A percentile compares a stretch with the other conserved stretches of the same genome.
These are phyloP conservation scores for Porites cylindrica DNA, from an alignment of 92 coral and sea anemone species.

Conservation along the genomic window DNA sequence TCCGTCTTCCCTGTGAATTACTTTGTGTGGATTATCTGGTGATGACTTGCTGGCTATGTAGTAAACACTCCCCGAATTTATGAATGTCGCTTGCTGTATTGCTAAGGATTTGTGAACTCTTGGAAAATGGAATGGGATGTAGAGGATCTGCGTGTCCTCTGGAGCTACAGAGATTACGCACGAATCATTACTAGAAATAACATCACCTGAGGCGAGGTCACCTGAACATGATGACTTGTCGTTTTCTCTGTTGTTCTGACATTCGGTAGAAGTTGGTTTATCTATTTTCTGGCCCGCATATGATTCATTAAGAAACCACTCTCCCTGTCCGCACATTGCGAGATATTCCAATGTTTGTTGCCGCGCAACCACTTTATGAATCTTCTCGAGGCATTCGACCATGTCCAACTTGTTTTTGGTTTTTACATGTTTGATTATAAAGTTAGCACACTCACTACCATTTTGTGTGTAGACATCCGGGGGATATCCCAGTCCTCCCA, in stretches of 20 bases:
- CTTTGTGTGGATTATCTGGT: constrained; percentile 15
- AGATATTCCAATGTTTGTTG: constrained; percentile 11
- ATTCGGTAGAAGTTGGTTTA: neutral
- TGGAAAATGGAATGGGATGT: neutral
- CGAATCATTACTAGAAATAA: no score
- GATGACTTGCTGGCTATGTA: constrained; percentile 23
- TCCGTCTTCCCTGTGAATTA: constrained; percentile 7
- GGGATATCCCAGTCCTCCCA: constrained; percentile 11
- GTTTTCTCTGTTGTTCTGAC: neutral
- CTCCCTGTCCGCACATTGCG: constrained; percentile 13
- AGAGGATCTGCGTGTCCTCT: constrained; percentile 12
- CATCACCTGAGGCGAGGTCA: neutral
- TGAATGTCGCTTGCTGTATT: constrained; percentile 4
- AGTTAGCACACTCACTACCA: constrained; percentile 18
- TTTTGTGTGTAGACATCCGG: neutral
- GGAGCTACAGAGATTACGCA: neutral
- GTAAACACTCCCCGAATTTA: neutral
- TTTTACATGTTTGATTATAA: neutral
- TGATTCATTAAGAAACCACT: neutral
- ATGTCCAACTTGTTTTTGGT: neutral
- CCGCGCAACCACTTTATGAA: neutral
- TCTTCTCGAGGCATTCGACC: no score
- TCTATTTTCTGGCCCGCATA: neutral
- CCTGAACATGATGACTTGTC: neutral
- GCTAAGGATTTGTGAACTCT: neutral